Conservation (phyloP, 2,888 invertebrate species). For the Argyra leucocephala region DNA sequence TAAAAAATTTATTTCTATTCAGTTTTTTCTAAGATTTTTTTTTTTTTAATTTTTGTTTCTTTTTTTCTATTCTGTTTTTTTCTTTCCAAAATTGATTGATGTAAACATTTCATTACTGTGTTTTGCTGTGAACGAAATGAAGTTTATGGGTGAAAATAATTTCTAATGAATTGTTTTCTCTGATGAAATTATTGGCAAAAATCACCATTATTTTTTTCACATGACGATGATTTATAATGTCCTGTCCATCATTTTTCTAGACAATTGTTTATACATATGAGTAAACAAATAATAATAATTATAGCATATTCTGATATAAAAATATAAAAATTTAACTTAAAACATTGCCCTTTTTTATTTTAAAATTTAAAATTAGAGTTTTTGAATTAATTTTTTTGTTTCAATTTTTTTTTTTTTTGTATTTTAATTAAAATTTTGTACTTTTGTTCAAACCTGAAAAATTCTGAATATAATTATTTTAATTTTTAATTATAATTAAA, state of each 20-base stretch:
- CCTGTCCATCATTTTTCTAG: neutral
- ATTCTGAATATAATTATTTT: too few relatives aligned
- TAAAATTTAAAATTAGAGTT: too few relatives aligned
- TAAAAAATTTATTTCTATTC: too few relatives aligned
- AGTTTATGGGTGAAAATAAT: neutral
- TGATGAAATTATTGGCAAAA: constrained; percentile 6
- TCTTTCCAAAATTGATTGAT: neutral
- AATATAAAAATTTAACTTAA: neutral
- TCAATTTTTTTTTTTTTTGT: too few relatives aligned
- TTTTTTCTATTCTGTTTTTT: neutral
- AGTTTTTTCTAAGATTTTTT: too few relatives aligned
- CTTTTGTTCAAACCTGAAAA: too few relatives aligned
- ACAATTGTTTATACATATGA: neutral
- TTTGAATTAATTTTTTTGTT: too few relatives aligned
- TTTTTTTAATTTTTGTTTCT: too few relatives aligned
- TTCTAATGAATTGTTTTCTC: neutral
- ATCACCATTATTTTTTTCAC: constrained; percentile 2
- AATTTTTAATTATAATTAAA: too few relatives aligned
- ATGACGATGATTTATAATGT: neutral
- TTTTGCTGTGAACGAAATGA: too few relatives aligned
- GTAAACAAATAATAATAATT: neutral
- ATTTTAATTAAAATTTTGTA: too few relatives aligned
- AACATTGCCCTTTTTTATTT: too few relatives aligned
- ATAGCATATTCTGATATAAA: neutral
- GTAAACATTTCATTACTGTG: constrained; percentile 2